phyloP scores from a whole-genome alignment of 2,797 vertebrate genomes.

The Yasuhikotakia modesta region DNA sequence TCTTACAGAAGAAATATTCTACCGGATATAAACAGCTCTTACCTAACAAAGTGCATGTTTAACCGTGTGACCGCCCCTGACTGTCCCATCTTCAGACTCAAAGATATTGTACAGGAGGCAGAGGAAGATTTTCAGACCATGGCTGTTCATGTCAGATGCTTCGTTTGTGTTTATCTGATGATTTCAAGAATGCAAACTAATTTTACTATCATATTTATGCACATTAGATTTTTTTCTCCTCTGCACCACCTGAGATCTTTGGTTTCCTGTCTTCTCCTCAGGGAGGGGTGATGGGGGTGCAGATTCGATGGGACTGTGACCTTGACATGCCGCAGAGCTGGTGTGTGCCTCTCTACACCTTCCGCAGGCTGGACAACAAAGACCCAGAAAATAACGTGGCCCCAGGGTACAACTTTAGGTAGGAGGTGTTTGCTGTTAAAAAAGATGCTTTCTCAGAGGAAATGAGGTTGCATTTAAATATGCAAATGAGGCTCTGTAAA shows the following conservation, averaged over 20 bases:
- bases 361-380: conserved; percentile 83
- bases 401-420: conserved; percentile 88
- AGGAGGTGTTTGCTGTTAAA: conserved; percentile 9
- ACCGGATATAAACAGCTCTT: conserved; percentile 71
- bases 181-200: not conserved
- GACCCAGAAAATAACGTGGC: conserved; percentile 76
- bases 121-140: conserved; percentile 82
- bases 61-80: conserved; percentile 66
- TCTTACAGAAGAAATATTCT: conserved; percentile 82
- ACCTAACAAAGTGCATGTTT: conserved; percentile 76
- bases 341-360: conserved; percentile 81
- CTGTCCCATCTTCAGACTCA: conserved; percentile 87
- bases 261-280: conserved; percentile 57
- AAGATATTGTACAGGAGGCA: conserved; percentile 79
- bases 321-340: conserved; percentile 74
- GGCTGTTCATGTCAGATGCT: conserved; percentile 79
- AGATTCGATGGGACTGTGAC: conserved; percentile 88
- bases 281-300: conserved; percentile 87
- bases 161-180: not conserved
- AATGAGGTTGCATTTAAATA: not conserved
- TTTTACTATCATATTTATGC: not conserved
- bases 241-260: not conserved
- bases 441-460: conserved; percentile 30
- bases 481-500: not conserved
- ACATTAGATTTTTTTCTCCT: not conserved